Evolutionary conservation across 2,113 vertebrate genomes (phyloP), one percentile per base, ranked within the genome.

Genomic region (Thalassarche chlororhynchos): DNA sequence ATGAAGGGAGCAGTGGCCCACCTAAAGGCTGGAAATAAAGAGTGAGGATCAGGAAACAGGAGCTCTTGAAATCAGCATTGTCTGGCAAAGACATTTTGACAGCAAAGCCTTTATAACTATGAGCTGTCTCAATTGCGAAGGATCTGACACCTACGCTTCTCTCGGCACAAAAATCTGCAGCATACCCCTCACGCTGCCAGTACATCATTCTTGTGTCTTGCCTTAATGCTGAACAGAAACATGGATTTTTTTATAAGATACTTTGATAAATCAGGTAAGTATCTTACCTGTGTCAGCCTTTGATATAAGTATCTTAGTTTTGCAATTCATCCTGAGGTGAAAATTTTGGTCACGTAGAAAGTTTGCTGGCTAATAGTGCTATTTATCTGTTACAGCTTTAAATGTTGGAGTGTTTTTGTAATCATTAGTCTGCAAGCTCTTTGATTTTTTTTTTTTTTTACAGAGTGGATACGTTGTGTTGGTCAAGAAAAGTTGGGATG

Each of bases 121-220:
- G 17, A 74, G 34, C n/a, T 31, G 10, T 32, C 51, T 80, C 15
- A 9, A 4, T 44, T 34, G 44, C 5, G 2, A 24, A 58, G 58
- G 25, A 24, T 44, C 51, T 32, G 42, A 55, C 21, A 28, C 24
- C 11, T 8, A 1, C 13, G 12, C 14, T 38, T 17, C 44, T 38
- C 36, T 52, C 4, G 1, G 34, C 86, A 79, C 2, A 1, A 26
- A 58, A 20, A 52, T 52, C 52, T 40, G 38, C 16, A 15, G 52
- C 24, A 1, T 21, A 31, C 3, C 17, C 10, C 7, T 52, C 25
- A 4, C 2, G 0, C 25, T 47, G 40, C 31, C 4, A 9, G 17
- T 31, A 26, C 6, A 1, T 64, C 17, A 10, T 64, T 36, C 17
- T 19, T 31, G n/a, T 62, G 26, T 51, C 65, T 57, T 71, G 54